These are phyloP conservation scores for Bolborhynchus lineola DNA, from an alignment of 2,113 vertebrate genomes.

Conservation along the genomic window DNA sequence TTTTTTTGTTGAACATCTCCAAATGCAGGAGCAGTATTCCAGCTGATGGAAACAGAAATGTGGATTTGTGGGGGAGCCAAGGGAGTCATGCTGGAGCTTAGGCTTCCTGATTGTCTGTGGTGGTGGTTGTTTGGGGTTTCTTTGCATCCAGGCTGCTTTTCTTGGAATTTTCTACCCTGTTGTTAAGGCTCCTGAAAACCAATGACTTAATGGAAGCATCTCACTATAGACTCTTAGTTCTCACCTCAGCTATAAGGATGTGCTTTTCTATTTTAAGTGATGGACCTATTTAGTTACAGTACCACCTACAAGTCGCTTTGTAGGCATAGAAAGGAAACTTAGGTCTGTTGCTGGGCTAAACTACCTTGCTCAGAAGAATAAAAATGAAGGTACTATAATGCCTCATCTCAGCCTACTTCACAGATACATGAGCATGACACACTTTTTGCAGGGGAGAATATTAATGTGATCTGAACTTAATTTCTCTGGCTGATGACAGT, in stretches of 20 bases:
- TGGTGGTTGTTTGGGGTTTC: neutral
- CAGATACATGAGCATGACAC: conserved; percentile 23
- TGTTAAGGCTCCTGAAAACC: neutral
- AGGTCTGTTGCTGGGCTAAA: conserved; percentile 47
- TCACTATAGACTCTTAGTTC: neutral
- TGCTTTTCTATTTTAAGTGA: conserved; percentile 57
- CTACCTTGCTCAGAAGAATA: conserved; percentile 3
- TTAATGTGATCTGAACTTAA: conserved; percentile 25
- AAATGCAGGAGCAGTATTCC: neutral
- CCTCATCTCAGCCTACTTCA: neutral
- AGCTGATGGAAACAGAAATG: neutral
- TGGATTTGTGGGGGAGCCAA: neutral
- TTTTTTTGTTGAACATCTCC: neutral
- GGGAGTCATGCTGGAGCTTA: neutral
- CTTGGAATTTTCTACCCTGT: neutral
- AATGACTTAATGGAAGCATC: neutral
- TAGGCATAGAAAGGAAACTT: conserved; percentile 4
- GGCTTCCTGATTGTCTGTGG: neutral
- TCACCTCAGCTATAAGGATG: conserved; percentile 11
- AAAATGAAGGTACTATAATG: conserved; percentile 27
- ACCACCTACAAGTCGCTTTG: conserved; percentile 36
- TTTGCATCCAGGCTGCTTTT: neutral
- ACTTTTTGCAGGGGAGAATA: conserved; percentile 21
- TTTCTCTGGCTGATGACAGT: conserved; percentile 15
- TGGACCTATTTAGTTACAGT: conserved; percentile 43